Percentiles rank a stretch among this genome's conserved stretches.
Evolutionary conservation across 1,140 invertebrate species (phyloP).

Genomic region (Chrysopa pallens): DNA sequence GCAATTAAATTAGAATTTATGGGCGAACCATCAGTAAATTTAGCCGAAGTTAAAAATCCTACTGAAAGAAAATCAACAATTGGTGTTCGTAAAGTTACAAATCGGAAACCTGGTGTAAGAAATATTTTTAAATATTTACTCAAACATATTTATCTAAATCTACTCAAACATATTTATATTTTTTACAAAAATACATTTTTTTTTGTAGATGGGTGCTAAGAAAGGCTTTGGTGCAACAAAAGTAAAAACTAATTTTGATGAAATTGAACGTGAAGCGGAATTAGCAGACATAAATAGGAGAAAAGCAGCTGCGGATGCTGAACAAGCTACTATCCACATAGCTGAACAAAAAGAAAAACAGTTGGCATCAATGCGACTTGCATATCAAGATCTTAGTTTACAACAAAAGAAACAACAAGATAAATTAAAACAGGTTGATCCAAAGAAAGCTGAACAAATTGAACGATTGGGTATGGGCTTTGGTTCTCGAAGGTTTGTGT

Average conservation of each 20-base stretch:
- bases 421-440: constrained; percentile 54
- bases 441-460: constrained; percentile 73
- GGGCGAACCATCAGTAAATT: constrained; percentile 21
- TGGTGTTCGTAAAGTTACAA: constrained; percentile 42
- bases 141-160: background rate
- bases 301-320: constrained; percentile 35
- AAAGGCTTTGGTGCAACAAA: constrained; percentile 91
- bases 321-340: constrained; percentile 15
- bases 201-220: constrained; percentile 56
- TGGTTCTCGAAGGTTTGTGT: constrained; percentile 30
- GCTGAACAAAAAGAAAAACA: constrained; percentile 35
- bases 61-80: constrained; percentile 47
- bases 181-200: constrained; percentile 5
- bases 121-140: background rate
- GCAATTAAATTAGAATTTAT: background rate
- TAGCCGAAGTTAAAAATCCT: constrained; percentile 5
- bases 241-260: constrained; percentile 88
- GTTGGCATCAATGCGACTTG: constrained; percentile 64
- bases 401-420: constrained; percentile 66
- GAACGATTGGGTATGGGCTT: constrained; percentile 91
- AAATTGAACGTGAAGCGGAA: constrained; percentile 79
- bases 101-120: constrained; percentile 43
- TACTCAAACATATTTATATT: background rate
- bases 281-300: constrained; percentile 57
- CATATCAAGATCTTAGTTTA: constrained; percentile 70